Conservation (phyloP, 2,888 invertebrate genomes). For the Phaedon cochleariae region DNA sequence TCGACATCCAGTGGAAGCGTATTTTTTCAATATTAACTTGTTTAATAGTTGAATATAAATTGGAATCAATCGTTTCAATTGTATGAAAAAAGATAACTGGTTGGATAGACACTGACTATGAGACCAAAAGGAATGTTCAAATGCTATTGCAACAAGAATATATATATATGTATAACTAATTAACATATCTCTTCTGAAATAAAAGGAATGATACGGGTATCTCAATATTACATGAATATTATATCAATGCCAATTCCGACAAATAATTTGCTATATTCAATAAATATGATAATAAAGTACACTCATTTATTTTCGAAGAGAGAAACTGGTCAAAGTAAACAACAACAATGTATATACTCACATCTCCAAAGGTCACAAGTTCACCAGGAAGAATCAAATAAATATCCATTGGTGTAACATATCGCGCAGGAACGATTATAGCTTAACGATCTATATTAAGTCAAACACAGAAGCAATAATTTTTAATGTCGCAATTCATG, state of each 20-base stretch:
- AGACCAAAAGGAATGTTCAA: slow-evolving; percentile 32
- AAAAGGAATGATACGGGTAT: slow-evolving; percentile 40
- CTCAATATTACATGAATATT: slow-evolving; percentile 35
- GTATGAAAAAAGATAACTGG: slow-evolving; percentile 34
- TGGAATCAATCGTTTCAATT: slow-evolving; percentile 38
- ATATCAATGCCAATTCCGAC: slow-evolving; percentile 32
- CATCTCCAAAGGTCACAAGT: background rate
- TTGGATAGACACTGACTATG: slow-evolving; percentile 28
- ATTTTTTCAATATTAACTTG: slow-evolving; percentile 29
- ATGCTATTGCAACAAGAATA: slow-evolving; percentile 37
- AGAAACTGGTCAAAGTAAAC: background rate
- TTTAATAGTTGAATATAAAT: slow-evolving; percentile 35
- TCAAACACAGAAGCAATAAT: no score
- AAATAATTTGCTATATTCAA: slow-evolving; percentile 28
- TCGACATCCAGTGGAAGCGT: slow-evolving; percentile 21
- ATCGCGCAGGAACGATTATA: no score
- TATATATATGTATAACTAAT: slow-evolving; percentile 40
- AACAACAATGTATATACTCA: background rate
- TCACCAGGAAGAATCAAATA: background rate
- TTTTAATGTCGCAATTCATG: no score
- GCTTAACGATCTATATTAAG: no score
- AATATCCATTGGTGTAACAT: background rate
- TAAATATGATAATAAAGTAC: slow-evolving; percentile 33
- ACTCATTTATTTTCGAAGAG: slow-evolving; percentile 14
- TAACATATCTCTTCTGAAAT: slow-evolving; percentile 39